Evolutionary conservation across 2,797 vertebrate genomes (phyloP).

Genomic region (Ctenosaura bakeri): DNA sequence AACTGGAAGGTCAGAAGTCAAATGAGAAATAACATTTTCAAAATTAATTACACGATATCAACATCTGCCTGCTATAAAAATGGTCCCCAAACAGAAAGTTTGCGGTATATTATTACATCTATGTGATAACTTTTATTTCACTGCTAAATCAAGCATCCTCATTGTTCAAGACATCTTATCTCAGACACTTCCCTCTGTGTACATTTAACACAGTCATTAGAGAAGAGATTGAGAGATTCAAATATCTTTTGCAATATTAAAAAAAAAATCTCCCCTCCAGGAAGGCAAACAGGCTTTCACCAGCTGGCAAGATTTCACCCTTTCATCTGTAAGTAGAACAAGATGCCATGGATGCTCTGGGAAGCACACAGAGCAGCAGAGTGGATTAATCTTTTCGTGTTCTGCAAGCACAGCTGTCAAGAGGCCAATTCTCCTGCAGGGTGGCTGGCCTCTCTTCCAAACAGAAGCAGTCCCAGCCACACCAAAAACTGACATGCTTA

Average conservation of each 20-base stretch:
- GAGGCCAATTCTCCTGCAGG: background rate
- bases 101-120: background rate
- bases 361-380: background rate
- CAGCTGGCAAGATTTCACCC: slow-evolving; percentile 47
- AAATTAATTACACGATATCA: background rate
- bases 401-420: slow-evolving; percentile 7
- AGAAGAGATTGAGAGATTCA: background rate
- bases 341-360: slow-evolving; percentile 10
- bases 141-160: background rate
- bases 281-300: background rate
- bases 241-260: slow-evolving; percentile 19
- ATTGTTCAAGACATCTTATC: background rate
- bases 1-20: background rate
- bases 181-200: background rate
- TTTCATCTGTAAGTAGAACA: slow-evolving; percentile 31
- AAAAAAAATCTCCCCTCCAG: slow-evolving; percentile 8
- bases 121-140: slow-evolving; percentile 32
- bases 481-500: slow-evolving; percentile 16
- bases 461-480: slow-evolving; percentile 17
- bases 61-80: background rate
- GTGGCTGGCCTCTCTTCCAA: background rate
- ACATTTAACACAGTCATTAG: slow-evolving; percentile 5
- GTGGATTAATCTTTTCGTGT: slow-evolving; percentile 5
- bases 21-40: rapidly evolving
- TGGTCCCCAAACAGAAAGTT: background rate